These are phyloP conservation scores for Coranthus polyacanthus DNA, from an alignment of 2,797 vertebrate species.

Conservation along the genomic window DNA sequence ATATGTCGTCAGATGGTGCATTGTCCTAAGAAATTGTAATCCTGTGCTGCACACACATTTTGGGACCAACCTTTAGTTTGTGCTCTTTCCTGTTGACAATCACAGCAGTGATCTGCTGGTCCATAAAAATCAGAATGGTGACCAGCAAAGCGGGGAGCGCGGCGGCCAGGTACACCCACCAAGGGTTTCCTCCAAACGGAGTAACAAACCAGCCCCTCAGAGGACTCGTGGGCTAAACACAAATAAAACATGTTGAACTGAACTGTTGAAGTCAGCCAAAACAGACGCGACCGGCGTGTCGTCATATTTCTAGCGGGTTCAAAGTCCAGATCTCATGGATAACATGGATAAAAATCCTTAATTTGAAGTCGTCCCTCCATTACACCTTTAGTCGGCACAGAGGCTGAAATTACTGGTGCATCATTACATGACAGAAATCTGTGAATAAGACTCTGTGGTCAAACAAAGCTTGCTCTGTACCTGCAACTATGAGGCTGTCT, in stretches of 20 bases:
- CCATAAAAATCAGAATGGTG: conserved; percentile 99
- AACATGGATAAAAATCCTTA: not conserved
- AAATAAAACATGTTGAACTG: not conserved
- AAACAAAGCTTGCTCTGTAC: conserved; percentile 72
- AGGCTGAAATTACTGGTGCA: conserved; percentile 26
- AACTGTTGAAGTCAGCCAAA: not conserved
- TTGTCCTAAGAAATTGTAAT: no score
- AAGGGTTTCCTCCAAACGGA: conserved; percentile 96
- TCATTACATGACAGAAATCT: conserved; percentile 42
- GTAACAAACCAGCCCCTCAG: conserved; percentile 92
- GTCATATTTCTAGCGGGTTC: not conserved
- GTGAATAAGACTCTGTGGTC: conserved; percentile 42
- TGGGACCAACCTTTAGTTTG: conserved; percentile 92
- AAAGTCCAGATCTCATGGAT: not conserved
- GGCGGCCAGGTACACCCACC: conserved; percentile 97
- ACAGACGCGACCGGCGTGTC: not conserved
- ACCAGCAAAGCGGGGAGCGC: conserved; percentile 94
- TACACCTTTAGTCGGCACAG: conserved; percentile 4
- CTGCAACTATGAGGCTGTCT: conserved; percentile 23
- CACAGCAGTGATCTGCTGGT: conserved; percentile 98
- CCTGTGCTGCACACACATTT: no score
- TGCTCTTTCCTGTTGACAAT: conserved; percentile 99
- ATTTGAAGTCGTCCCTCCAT: not conserved
- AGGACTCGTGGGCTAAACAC: conserved; percentile 91
- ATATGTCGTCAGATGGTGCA: no score